Base-by-base conservation (phyloP, 1,140 invertebrate species). In the Coboldia fuscipes region DNA sequence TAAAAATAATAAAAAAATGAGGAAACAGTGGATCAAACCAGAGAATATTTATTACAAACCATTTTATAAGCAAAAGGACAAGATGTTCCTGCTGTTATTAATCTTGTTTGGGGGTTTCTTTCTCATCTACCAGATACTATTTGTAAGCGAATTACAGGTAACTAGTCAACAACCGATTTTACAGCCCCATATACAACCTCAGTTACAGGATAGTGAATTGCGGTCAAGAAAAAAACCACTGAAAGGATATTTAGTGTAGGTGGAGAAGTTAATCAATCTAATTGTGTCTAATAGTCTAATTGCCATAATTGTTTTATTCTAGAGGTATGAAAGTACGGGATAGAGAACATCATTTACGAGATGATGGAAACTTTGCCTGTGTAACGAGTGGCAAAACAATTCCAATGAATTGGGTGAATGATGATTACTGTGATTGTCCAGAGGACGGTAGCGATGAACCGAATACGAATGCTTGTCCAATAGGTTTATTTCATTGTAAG, bases 401-500 rank as follows among this genome's bases (percentile, higher is more conserved):
- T 12, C 34, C 41, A 1, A 51, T 51, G 58, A 54, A 69, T 7
- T 68, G 70, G 51, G 62, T 94, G 4, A 96, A 96, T 51, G 89
- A 96, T 60, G 75, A 96, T 55, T 96, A 83, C 48, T 96, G 89
- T 62, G 89, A 96, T 56, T 96, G 89, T 60, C 47, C 56, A 18
- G 45, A 51, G 13, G 80, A 84, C 58, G 83, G 82, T 15, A 76
- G 72, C 38, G 89, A 94, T 57, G 89, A 94, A 56, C 86, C 86
- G 18, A 70, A 84, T 36, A 94, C 88, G 5, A 72, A 72, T 48
- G 89, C 90, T 14, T 94, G 90, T 56, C 50, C 64, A 1, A 74
- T 76, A 57, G 80, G 79, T 3, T 55, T 62, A 12, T 94, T 93
- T 57, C 73, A 76, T 49, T 92, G 85, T 50, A 51, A n/a, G n/a